Conservation (phyloP, 1,140 invertebrate genomes). For the Halyomorpha halys region DNA sequence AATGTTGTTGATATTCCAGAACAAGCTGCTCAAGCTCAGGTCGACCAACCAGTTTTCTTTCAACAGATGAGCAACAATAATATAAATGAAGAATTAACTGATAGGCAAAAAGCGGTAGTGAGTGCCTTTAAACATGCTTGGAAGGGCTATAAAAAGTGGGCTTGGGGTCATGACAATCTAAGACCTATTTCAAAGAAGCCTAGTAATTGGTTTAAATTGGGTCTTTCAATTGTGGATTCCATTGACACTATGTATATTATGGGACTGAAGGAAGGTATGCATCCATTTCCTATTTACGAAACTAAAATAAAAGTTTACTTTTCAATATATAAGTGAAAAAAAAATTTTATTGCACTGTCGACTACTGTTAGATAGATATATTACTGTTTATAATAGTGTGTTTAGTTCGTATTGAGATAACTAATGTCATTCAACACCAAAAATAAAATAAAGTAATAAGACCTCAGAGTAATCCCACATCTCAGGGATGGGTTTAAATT, state of each 20-base stretch:
- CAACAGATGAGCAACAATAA: slow-evolving; percentile 30
- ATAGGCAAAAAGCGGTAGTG: slow-evolving; percentile 68
- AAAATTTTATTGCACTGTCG: background rate
- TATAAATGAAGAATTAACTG: slow-evolving; percentile 59
- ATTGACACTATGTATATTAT: slow-evolving; percentile 88
- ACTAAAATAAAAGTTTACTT: slow-evolving; percentile 19
- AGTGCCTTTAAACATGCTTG: slow-evolving; percentile 84
- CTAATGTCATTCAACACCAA: too few species aligned
- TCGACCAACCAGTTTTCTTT: slow-evolving; percentile 12
- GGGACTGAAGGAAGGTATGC: slow-evolving; percentile 70
- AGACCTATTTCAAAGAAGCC: slow-evolving; percentile 71
- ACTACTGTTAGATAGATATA: background rate
- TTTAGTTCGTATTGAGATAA: background rate
- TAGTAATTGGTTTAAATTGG: slow-evolving; percentile 84
- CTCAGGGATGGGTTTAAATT: too few species aligned
- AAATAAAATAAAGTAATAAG: too few species aligned
- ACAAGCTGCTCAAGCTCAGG: slow-evolving; percentile 4
- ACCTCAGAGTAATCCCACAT: too few species aligned
- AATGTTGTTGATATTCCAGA: slow-evolving; percentile 14
- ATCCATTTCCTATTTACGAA: too few species aligned
- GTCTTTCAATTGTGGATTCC: slow-evolving; percentile 81
- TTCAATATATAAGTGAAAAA: background rate
- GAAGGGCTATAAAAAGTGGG: slow-evolving; percentile 78
- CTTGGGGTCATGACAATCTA: slow-evolving; percentile 90
- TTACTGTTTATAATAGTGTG: too few species aligned